Conservation (phyloP, 92 coral and sea anemone species). For the Epizoanthus stellaris region DNA sequence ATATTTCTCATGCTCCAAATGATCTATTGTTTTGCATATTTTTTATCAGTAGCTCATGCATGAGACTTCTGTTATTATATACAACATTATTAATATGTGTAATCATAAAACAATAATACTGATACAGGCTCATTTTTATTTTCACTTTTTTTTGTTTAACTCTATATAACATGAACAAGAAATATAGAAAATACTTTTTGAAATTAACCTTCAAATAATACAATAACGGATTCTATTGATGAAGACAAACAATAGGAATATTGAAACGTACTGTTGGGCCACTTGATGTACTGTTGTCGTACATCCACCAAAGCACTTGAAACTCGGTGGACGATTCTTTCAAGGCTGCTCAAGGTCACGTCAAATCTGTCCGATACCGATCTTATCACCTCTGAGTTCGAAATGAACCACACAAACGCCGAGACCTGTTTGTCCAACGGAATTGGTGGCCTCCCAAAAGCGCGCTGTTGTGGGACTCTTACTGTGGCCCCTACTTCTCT, state of each 20-base stretch:
- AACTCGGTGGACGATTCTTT: background rate
- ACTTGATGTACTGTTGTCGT: constrained; percentile 25
- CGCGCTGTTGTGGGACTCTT: constrained; percentile 10
- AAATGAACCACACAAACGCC: constrained; percentile 58
- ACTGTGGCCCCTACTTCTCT: constrained; percentile 51
- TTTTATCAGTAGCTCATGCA: too few species aligned
- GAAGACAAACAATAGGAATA: too few species aligned
- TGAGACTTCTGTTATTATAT: background rate
- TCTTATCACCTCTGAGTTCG: constrained; percentile 31
- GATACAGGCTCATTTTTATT: constrained; percentile 1
- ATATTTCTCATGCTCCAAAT: constrained; percentile 1
- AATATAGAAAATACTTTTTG: background rate
- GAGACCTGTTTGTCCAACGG: constrained; percentile 55
- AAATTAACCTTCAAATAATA: too few species aligned
- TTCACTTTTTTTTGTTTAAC: background rate
- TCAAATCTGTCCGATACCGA: background rate
- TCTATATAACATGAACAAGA: background rate
- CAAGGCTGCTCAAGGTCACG: background rate
- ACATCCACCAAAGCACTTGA: background rate
- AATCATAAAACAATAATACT: background rate
- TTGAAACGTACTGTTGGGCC: constrained; percentile 57
- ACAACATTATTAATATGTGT: background rate
- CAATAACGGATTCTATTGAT: too few species aligned
- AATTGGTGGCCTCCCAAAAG: constrained; percentile 66
- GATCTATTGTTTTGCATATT: background rate